These are phyloP conservation scores for Neosalanx taihuensis DNA, from an alignment of 2,797 vertebrate genomes.

Conservation along the genomic window DNA sequence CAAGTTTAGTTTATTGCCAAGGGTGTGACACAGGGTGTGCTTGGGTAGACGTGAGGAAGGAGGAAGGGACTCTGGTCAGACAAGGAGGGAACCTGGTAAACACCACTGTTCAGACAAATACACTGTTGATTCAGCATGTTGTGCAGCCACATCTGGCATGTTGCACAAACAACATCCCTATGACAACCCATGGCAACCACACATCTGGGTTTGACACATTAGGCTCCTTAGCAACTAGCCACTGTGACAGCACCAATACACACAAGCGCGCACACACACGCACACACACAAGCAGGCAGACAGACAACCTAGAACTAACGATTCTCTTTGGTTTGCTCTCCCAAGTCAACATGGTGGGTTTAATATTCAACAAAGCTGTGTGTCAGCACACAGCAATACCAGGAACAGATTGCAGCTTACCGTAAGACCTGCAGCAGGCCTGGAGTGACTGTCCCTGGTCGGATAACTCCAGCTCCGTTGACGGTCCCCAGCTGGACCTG, in stretches of 20 bases:
- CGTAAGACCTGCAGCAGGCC: conserved; percentile 88
- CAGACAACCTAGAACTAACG: too few relatives aligned
- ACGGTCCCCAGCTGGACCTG: conserved; percentile 93
- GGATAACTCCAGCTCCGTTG: conserved; percentile 85
- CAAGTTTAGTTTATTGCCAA: not conserved
- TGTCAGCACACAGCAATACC: conserved; percentile 1
- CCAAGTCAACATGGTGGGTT: too few relatives aligned
- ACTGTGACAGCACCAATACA: not conserved
- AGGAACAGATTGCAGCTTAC: conserved; percentile 69
- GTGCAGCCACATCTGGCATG: not conserved
- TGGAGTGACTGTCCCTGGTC: conserved; percentile 83
- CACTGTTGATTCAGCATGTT: not conserved
- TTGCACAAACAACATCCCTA: not conserved
- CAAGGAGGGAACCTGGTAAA: not conserved
- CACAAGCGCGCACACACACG: too few relatives aligned
- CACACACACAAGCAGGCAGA: not conserved
- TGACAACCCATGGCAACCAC: not conserved
- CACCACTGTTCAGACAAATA: conserved; percentile 5
- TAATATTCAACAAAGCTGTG: not conserved
- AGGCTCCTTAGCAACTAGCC: not conserved
- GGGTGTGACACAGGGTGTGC: conserved; percentile 7
- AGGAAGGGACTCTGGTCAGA: not conserved
- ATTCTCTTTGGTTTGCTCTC: too few relatives aligned
- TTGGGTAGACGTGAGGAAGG: not conserved
- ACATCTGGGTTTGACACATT: too few relatives aligned